Percentiles rank a stretch among this genome's conserved stretches.
These are phyloP conservation scores for Onychomys torridus DNA, from an alignment of 2,797 vertebrate species.

Conservation along the genomic window DNA sequence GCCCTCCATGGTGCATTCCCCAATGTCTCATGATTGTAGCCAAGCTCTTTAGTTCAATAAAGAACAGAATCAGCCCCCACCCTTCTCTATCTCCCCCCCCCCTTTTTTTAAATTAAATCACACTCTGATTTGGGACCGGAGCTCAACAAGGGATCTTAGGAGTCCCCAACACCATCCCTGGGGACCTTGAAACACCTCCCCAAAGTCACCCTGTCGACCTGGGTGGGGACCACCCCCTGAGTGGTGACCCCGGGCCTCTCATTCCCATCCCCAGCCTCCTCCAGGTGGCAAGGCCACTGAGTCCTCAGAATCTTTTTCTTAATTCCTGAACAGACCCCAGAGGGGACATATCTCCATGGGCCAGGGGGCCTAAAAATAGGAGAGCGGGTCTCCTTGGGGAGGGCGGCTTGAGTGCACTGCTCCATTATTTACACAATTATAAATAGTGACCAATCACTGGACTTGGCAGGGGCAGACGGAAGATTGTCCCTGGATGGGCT, in stretches of 20 bases:
- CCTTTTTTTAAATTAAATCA: neutral
- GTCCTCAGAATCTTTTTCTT: neutral
- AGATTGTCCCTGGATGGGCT: conserved; percentile 48
- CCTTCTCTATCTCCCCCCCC: neutral
- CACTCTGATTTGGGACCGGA: neutral
- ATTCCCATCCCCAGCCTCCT: too few relatives aligned
- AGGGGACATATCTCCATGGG: neutral
- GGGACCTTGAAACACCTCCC: neutral
- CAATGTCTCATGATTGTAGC: neutral
- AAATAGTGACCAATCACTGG: conserved; percentile 58
- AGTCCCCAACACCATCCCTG: neutral
- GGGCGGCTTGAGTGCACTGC: neutral
- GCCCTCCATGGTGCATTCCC: fast-evolving
- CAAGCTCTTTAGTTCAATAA: neutral
- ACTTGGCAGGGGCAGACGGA: conserved; percentile 19
- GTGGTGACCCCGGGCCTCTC: neutral
- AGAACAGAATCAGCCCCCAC: too few relatives aligned
- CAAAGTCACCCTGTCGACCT: fast-evolving
- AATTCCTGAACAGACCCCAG: neutral
- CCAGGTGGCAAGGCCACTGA: neutral
- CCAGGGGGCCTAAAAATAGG: conserved; percentile 57
- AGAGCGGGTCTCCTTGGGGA: neutral
- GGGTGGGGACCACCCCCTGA: neutral
- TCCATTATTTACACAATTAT: conserved; percentile 67
- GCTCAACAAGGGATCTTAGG: neutral